Evolutionary conservation across 37 sponge, comb jelly and placozoan species (phyloP).

Genomic region (Diacarnus erythraeanus): DNA sequence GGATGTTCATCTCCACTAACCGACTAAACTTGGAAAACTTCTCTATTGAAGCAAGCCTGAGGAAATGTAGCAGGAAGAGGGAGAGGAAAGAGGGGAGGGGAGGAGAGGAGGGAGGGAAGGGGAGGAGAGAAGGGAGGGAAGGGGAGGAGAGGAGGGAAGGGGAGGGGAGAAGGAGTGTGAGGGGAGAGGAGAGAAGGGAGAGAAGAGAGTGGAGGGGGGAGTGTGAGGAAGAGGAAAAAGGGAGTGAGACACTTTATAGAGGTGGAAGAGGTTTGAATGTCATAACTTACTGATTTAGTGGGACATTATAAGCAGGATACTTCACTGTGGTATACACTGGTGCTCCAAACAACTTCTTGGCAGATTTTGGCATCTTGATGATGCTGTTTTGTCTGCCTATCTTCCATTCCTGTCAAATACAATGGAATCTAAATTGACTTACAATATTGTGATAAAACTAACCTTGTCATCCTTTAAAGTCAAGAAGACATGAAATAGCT

Average conservation of each 20-base stretch:
- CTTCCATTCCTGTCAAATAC: conserved; percentile 60
- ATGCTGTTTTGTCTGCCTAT: conserved; percentile 48
- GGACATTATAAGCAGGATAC: conserved; percentile 75
- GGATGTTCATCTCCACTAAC: conserved; percentile 45
- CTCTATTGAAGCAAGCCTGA: conserved; percentile 64
- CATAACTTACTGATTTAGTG: conserved; percentile 61
- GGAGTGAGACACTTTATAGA: background rate
- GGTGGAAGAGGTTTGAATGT: background rate
- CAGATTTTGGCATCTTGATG: conserved; percentile 22
- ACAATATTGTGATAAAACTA: background rate
- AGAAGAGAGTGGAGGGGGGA: background rate
- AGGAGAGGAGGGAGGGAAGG: conserved; percentile 1
- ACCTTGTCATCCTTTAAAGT: conserved; percentile 75
- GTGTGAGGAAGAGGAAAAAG: background rate
- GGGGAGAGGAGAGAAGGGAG: background rate
- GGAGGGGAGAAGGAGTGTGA: background rate
- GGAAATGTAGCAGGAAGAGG: background rate
- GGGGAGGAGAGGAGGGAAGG: background rate
- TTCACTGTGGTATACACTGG: conserved; percentile 64
- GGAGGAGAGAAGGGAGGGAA: background rate
- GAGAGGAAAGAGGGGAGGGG: background rate
- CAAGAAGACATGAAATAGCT: conserved; percentile 60
- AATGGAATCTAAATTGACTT: background rate
- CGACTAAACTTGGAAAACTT: conserved; percentile 63
- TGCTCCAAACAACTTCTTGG: conserved; percentile 69